Base-by-base conservation (phyloP, 2,888 invertebrate genomes). In the Perdita meconis region DNA sequence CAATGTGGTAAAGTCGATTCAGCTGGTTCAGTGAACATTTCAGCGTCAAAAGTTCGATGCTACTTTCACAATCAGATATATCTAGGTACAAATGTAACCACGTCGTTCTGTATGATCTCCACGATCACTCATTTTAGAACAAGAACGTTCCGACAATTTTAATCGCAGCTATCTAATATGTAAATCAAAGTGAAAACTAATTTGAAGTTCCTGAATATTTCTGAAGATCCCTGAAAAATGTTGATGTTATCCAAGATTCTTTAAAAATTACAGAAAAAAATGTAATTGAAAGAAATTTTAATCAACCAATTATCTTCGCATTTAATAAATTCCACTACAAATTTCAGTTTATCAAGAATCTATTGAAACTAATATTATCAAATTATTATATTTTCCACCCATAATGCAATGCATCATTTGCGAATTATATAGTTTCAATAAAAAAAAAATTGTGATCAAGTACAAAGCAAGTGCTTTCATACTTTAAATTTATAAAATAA, bases 31-130 rank as follows among this genome's bases (percentile, higher is more conserved):
- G 84, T 82, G 79, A 83, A 76, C 81, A 64, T 80, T 83, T 72
- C 78, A 71, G 67, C 59, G 74, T 78, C 75, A 67, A 68, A 78
- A 75, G 89, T 89, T 90, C 90, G 90, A 89, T 90, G 89, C 86
- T 87, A 91, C 90, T 91, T 90, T 90, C 89, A 87, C 89, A 83
- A 86, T 82, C 84, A 72, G 80, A 78, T 81, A 84, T 81, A 82
- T 86, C n/a, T n/a, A n/a, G n/a, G 81, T 84, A 87, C 8, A n/a
- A 6, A 34, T 12, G 6, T 30, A 44, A 44, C 44, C 22, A 24
- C 26, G 19, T 47, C 30, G 13, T 47, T 47, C 19, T 26, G 13
- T 22, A n/a, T 51, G 38, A 50, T n/a, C 3, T 26, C 24, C 6
- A 16, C 12, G 22, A 51, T 19, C 12, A 4, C n/a, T 6, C 30